Evolutionary conservation across 2,888 invertebrate species (phyloP), one percentile per base, ranked within the genome.

Genomic region (Acronicta psi): DNA sequence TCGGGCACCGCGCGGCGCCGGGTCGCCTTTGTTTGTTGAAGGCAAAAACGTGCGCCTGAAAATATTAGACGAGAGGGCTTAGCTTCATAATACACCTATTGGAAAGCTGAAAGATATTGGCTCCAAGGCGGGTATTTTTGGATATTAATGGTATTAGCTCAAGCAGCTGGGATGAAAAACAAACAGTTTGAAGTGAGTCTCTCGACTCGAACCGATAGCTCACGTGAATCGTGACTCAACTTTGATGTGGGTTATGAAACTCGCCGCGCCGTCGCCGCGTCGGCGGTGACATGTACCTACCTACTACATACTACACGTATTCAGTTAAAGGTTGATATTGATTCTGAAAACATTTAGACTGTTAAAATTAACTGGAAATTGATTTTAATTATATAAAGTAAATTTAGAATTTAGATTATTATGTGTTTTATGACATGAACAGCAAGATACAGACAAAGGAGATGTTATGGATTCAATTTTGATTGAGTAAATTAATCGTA

Each of bases 91-190:
- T 46, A 45, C 42, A 59, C 23, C 43, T 59, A 70, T 50, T 40
- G 59, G 53, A 36, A 14, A 10, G 36, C 38, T n/a, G 36, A 43
- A 25, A 47, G 40, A 57, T 69, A 66, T 69, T 58, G 66, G 18
- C 31, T 49, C 47, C 16, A 56, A 20, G 50, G 43, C 37, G 41
- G 36, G 40, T 46, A 47, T 54, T 72, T 51, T 62, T 54, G 46
- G 57, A 62, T 72, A 72, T 69, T 58, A 68, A 62, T 69, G 58
- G 69, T 72, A 68, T 66, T 69, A 66, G 63, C 63, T 67, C 72
- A 58, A 51, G 69, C 56, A 44, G 42, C 46, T 34, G 43, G 36
- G 58, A 68, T 69, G 73, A 41, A 69, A 69, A 72, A 58, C 69
- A 69, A 69, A 69, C 69, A 58, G 50, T 41, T 43, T 14, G 16